A percentile compares a stretch with the other conserved stretches of the same genome.
phyloP scores from a whole-genome alignment of 2,113 vertebrate genomes.

The Podilymbus podiceps region DNA sequence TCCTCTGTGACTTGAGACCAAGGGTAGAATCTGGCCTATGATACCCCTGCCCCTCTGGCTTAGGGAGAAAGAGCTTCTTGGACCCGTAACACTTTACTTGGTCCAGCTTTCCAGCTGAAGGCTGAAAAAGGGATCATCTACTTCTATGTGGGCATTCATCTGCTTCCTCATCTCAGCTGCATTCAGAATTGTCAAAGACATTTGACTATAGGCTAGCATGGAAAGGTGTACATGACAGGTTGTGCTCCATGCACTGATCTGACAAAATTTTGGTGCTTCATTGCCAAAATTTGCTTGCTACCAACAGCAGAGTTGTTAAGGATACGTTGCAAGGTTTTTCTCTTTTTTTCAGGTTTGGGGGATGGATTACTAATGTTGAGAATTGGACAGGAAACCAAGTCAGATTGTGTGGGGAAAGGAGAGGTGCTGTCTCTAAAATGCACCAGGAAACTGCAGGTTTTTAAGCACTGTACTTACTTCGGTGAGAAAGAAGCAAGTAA shows the following conservation, averaged over 20 bases:
- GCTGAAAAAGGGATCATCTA: neutral
- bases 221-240: neutral
- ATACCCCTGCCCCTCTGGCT: too few species aligned
- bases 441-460: neutral
- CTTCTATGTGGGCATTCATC: neutral
- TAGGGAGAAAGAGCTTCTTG: neutral
- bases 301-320: neutral
- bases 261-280: too few species aligned
- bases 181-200: neutral
- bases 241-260: neutral
- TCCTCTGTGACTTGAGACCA: neutral
- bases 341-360: neutral
- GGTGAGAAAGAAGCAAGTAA: neutral
- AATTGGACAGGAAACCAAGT: neutral
- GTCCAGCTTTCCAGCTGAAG: neutral
- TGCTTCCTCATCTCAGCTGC: neutral
- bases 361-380: neutral
- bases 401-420: neutral
- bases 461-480: neutral
- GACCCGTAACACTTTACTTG: fast-evolving
- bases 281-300: neutral
- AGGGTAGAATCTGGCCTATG: neutral
- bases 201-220: neutral
- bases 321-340: neutral
- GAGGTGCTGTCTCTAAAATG: neutral